phyloP scores from a whole-genome alignment of 2,797 vertebrate genomes.

The Smutsia gigantea region DNA sequence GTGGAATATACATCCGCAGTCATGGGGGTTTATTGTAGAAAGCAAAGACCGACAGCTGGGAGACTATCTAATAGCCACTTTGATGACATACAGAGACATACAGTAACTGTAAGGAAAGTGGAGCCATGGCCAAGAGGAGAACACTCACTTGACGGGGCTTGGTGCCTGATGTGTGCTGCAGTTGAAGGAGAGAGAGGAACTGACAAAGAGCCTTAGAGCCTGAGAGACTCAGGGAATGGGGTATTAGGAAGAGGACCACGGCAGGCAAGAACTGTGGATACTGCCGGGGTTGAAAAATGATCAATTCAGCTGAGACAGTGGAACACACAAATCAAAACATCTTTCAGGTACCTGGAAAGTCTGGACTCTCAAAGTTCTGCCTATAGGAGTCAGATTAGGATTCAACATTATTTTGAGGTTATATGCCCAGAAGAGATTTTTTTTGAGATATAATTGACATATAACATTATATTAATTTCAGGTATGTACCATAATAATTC shows the following conservation, averaged over 20 bases:
- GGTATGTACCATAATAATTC: background rate
- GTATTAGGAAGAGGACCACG: background rate
- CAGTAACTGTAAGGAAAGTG: fast-evolving
- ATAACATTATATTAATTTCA: background rate
- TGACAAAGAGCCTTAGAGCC: background rate
- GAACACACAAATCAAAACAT: background rate
- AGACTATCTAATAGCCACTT: background rate
- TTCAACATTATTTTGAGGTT: background rate
- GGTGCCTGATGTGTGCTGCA: background rate
- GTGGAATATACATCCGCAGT: background rate
- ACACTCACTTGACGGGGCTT: background rate
- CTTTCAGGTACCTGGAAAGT: background rate
- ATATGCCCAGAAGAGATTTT: background rate
- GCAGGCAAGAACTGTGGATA: background rate
- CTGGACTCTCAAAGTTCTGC: background rate
- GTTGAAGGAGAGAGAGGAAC: background rate
- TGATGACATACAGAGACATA: background rate
- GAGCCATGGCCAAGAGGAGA: fast-evolving
- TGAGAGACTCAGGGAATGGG: fast-evolving
- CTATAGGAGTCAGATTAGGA: background rate
- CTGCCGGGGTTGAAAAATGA: background rate
- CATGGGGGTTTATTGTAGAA: background rate
- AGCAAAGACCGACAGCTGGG: background rate
- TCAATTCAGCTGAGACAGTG: background rate
- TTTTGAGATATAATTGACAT: background rate